Conservation (phyloP, 2,797 vertebrate species). For the Pantherophis vulpinus region DNA sequence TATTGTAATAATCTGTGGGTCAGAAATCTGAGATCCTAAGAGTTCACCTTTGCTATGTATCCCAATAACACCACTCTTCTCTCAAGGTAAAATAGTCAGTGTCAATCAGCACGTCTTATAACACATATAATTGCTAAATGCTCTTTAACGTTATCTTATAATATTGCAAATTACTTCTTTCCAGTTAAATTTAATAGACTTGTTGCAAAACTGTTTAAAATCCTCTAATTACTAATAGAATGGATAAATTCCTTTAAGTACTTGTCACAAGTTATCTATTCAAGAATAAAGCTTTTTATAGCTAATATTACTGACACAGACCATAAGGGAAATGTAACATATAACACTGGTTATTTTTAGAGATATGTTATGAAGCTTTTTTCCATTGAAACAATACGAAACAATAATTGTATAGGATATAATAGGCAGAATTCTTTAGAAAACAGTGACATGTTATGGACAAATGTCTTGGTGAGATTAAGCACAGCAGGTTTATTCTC, state of each 20-base stretch:
- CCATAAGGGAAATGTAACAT: not conserved
- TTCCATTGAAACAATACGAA: not conserved
- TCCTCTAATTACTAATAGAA: conserved; percentile 8
- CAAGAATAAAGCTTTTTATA: not conserved
- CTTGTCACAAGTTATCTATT: not conserved
- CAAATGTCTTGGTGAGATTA: not conserved
- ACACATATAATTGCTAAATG: not conserved
- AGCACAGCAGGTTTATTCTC: not conserved
- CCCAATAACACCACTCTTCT: not conserved
- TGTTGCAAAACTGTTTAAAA: not conserved
- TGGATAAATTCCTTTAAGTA: not conserved
- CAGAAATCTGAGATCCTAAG: not conserved
- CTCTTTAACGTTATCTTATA: not conserved
- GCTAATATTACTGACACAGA: not conserved
- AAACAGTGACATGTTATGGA: not conserved
- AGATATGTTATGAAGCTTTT: not conserved
- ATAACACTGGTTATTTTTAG: not conserved
- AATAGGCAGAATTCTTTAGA: not conserved
- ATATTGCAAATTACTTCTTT: not conserved
- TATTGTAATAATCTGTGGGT: not conserved
- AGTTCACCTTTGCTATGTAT: not conserved
- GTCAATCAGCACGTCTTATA: not conserved
- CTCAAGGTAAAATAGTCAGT: not conserved
- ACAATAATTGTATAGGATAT: not conserved
- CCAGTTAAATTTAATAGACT: not conserved